Percentiles rank a stretch among this genome's conserved stretches.
These are phyloP conservation scores for Trogon melanurus DNA, from an alignment of 2,113 vertebrate species.

Conservation along the genomic window DNA sequence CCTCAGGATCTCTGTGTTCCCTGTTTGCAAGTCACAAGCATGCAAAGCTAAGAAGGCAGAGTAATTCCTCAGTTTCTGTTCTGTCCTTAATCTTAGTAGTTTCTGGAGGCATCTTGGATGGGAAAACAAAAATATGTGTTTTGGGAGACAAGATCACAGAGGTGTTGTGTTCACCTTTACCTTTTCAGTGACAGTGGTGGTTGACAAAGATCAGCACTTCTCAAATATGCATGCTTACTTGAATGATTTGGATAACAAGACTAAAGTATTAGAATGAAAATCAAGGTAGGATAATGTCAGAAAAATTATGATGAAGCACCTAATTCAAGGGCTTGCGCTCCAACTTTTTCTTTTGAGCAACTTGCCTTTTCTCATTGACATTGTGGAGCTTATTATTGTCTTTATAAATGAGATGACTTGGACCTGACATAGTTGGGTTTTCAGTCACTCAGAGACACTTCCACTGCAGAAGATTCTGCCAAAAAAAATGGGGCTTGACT, in stretches of 20 bases:
- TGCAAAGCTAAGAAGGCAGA: background rate
- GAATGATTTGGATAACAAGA: background rate
- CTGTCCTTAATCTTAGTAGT: background rate
- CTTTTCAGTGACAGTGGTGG: background rate
- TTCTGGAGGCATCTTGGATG: background rate
- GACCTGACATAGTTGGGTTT: background rate
- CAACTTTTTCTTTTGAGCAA: background rate
- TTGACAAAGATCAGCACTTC: background rate
- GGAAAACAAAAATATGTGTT: background rate
- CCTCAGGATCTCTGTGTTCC: background rate
- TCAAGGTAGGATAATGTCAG: background rate
- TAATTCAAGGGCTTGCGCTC: background rate
- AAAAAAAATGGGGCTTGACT: background rate
- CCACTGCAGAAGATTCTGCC: background rate
- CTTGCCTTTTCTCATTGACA: background rate
- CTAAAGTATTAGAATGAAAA: background rate
- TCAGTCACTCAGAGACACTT: background rate
- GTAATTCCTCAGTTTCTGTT: background rate
- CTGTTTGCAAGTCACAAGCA: background rate
- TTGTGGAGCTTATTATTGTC: background rate
- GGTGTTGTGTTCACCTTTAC: background rate
- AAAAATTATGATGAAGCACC: background rate
- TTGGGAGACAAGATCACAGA: background rate
- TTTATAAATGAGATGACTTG: background rate
- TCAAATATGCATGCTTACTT: background rate